phyloP scores from a whole-genome alignment of 2,797 vertebrate genomes.

The Gambusia yucatana region DNA sequence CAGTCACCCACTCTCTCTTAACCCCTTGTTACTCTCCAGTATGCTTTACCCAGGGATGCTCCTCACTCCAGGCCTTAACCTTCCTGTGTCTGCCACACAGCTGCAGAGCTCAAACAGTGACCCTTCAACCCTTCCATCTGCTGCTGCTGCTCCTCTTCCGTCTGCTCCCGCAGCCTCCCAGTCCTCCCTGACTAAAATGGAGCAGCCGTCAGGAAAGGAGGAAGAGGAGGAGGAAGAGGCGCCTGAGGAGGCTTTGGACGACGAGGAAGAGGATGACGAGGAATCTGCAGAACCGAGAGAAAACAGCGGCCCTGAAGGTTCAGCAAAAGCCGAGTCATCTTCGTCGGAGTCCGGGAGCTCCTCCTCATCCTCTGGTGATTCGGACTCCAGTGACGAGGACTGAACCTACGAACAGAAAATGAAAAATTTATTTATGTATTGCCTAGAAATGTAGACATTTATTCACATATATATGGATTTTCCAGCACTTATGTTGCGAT shows the following conservation, averaged over 20 bases:
- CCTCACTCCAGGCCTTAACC: slow-evolving; percentile 99
- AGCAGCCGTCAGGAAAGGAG: slow-evolving; percentile 72
- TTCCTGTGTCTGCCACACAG: slow-evolving; percentile 91
- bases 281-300: slow-evolving; percentile 90
- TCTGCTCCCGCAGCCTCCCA: slow-evolving; percentile 76
- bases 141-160: slow-evolving; percentile 46
- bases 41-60: slow-evolving; percentile 99
- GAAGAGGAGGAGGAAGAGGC: slow-evolving; percentile 75
- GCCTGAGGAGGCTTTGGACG: slow-evolving; percentile 80
- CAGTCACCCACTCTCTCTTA: slow-evolving; percentile 89
- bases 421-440: slow-evolving; percentile 87
- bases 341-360: slow-evolving; percentile 92
- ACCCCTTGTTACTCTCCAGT: slow-evolving; percentile 96
- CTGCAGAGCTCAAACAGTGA: slow-evolving; percentile 89
- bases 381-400: slow-evolving; percentile 96
- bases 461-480: slow-evolving; percentile 85
- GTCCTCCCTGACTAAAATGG: slow-evolving; percentile 74
- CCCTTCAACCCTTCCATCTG: slow-evolving; percentile 71
- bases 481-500: slow-evolving; percentile 84
- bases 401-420: slow-evolving; percentile 84
- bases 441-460: slow-evolving; percentile 82
- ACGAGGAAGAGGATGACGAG: slow-evolving; percentile 84
- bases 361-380: slow-evolving; percentile 89
- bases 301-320: slow-evolving; percentile 95
- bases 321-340: slow-evolving; percentile 92